Conservation (phyloP, 2,113 vertebrate species). For the Harpagus bidentatus region DNA sequence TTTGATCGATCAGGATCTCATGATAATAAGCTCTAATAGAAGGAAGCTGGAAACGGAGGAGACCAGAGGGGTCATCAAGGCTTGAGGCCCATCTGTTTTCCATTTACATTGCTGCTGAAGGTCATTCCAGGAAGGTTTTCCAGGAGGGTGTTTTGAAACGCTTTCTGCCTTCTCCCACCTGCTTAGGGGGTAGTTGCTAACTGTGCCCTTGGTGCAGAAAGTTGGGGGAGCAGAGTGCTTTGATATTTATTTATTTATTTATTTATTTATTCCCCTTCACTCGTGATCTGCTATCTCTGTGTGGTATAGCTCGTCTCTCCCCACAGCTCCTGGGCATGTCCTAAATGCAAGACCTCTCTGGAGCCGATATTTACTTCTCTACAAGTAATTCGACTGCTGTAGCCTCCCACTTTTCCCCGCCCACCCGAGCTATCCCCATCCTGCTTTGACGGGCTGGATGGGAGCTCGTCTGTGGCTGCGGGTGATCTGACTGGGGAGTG, state of each 20-base stretch:
- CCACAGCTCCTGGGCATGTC: background rate
- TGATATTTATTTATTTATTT: background rate
- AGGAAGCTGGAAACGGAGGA: background rate
- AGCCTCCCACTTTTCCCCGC: fast-evolving
- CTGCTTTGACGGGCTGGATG: background rate
- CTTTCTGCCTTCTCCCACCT: background rate
- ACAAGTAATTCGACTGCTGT: background rate
- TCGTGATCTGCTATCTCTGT: background rate
- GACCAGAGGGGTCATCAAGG: background rate
- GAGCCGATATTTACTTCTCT: background rate
- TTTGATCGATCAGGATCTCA: background rate
- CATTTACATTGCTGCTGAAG: background rate
- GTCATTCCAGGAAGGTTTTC: background rate
- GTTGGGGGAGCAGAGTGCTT: background rate
- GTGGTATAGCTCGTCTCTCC: background rate
- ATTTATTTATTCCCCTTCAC: too few relatives aligned
- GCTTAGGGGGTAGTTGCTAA: background rate
- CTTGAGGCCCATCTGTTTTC: background rate
- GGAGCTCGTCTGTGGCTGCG: background rate
- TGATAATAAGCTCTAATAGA: background rate
- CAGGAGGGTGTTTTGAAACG: background rate
- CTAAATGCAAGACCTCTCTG: background rate
- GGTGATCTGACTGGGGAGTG: too few relatives aligned
- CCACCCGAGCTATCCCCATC: background rate
- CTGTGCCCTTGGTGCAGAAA: background rate